Conservation (phyloP, 1,140 invertebrate genomes). For the Dreissena polymorpha region DNA sequence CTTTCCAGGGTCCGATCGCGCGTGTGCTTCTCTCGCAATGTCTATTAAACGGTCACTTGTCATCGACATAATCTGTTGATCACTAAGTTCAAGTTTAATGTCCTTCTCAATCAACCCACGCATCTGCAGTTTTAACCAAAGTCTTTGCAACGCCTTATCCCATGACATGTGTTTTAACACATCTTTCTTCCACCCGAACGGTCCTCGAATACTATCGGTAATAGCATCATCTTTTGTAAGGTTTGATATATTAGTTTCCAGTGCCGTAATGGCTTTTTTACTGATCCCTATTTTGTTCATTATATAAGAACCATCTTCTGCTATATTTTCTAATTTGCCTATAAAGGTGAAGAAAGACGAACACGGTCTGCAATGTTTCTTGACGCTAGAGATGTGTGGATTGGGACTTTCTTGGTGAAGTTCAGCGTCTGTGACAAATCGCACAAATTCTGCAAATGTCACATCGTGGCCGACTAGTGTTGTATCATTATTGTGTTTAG, state of each 20-base stretch:
- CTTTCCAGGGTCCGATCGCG: not conserved
- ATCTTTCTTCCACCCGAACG: conserved; percentile 29
- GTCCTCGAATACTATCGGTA: conserved; percentile 20
- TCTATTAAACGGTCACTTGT: conserved; percentile 20
- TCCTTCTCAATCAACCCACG: conserved; percentile 25
- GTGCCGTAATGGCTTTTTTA: not conserved
- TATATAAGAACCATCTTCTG: conserved; percentile 14
- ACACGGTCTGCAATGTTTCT: conserved; percentile 41
- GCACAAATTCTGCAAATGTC: conserved; percentile 40
- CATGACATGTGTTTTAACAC: conserved; percentile 36
- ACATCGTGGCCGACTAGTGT: conserved; percentile 19
- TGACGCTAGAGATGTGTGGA: conserved; percentile 30
- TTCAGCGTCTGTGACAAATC: conserved; percentile 7
- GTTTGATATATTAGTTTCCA: not conserved
- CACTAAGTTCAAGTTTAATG: not conserved
- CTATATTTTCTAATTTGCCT: conserved; percentile 38
- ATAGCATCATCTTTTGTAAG: conserved; percentile 30
- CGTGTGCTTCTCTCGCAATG: conserved; percentile 16
- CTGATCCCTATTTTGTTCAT: conserved; percentile 27
- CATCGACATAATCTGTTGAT: not conserved
- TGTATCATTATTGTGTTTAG: too few relatives aligned
- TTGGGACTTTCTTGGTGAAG: not conserved
- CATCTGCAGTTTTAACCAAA: conserved; percentile 48
- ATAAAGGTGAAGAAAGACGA: conserved; percentile 22
- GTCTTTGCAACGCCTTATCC: conserved; percentile 34